These are phyloP conservation scores for Phoxinus dragarum DNA, from an alignment of 2,797 vertebrate genomes.

Conservation along the genomic window DNA sequence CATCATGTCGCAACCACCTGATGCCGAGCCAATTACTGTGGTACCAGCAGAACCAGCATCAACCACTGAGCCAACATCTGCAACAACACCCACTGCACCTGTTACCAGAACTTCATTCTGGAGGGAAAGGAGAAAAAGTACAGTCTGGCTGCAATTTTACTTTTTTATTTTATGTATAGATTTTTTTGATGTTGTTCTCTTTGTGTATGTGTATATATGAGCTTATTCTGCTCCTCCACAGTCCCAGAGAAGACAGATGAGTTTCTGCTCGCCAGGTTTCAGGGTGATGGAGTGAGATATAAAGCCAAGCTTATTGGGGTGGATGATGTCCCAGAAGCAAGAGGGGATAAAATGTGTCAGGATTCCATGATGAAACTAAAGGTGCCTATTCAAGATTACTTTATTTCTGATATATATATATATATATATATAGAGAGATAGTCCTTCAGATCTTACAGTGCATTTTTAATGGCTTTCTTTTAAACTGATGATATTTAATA, in stretches of 20 bases:
- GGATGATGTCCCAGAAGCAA: constrained; percentile 91
- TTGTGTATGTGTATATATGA: too few relatives aligned
- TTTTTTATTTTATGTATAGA: too few relatives aligned
- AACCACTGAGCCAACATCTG: constrained; percentile 54
- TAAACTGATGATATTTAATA: neutral
- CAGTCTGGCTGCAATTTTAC: neutral
- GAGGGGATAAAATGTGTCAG: constrained; percentile 98
- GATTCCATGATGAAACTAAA: constrained; percentile 99
- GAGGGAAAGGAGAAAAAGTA: constrained; percentile 94
- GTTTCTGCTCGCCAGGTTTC: constrained; percentile 90
- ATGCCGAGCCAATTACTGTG: constrained; percentile 75
- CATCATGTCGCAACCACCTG: constrained; percentile 84
- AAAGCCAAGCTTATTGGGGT: constrained; percentile 97
- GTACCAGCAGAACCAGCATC: constrained; percentile 72
- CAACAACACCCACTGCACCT: constrained; percentile 67
- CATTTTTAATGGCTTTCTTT: neutral
- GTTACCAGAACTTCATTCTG: constrained; percentile 81
- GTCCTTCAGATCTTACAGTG: neutral
- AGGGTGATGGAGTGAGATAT: constrained; percentile 93
- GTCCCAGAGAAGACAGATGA: constrained; percentile 93
- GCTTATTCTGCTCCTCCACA: constrained; percentile 60
- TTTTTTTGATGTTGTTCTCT: too few relatives aligned
- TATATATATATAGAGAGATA: too few relatives aligned
- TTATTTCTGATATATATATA: neutral
- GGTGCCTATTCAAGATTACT: constrained; percentile 73